A percentile compares a stretch with the other conserved stretches of the same genome.
phyloP scores from a whole-genome alignment of 2,113 vertebrate species.

The Austrofundulus limnaeus region DNA sequence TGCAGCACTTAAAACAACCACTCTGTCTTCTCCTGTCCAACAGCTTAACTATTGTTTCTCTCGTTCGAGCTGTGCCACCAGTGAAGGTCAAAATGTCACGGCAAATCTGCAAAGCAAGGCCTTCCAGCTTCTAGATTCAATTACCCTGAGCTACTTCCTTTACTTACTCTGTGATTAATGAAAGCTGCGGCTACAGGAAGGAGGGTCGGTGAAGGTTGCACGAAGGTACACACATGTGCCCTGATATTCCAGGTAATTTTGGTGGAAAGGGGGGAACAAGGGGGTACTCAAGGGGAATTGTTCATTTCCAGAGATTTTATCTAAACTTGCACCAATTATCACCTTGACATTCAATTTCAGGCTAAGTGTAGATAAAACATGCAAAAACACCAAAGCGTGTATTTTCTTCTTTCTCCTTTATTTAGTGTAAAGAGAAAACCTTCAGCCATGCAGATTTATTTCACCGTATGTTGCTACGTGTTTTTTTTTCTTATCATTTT shows the following conservation, averaged over 20 bases:
- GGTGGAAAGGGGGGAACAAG: conserved; percentile 16
- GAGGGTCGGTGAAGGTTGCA: conserved; percentile 56
- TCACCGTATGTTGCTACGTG: background rate
- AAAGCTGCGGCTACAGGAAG: conserved; percentile 33
- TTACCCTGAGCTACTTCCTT: conserved; percentile 56
- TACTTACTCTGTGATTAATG: conserved; percentile 59
- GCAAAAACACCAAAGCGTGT: background rate
- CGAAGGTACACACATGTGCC: conserved; percentile 3
- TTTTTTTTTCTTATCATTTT: conserved; percentile 11
- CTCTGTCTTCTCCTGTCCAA: conserved; percentile 21
- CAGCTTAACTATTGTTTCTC: conserved; percentile 39
- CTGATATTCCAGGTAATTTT: conserved; percentile 26
- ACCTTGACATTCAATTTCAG: conserved; percentile 12
- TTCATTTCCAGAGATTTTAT: conserved; percentile 14
- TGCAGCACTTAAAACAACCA: conserved; percentile 10
- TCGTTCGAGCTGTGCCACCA: conserved; percentile 2
- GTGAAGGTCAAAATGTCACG: conserved; percentile 47
- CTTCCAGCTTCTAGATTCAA: conserved; percentile 59
- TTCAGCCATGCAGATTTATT: conserved; percentile 6
- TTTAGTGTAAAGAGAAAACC: conserved; percentile 10
- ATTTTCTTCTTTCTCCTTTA: conserved; percentile 6
- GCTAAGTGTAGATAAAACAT: background rate
- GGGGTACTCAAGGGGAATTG: conserved; percentile 7
- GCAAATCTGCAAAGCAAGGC: conserved; percentile 49
- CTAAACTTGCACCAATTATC: conserved; percentile 15